These are phyloP conservation scores for Nesidiocoris tenuis DNA, from an alignment of 2,888 invertebrate genomes.

Conservation along the genomic window DNA sequence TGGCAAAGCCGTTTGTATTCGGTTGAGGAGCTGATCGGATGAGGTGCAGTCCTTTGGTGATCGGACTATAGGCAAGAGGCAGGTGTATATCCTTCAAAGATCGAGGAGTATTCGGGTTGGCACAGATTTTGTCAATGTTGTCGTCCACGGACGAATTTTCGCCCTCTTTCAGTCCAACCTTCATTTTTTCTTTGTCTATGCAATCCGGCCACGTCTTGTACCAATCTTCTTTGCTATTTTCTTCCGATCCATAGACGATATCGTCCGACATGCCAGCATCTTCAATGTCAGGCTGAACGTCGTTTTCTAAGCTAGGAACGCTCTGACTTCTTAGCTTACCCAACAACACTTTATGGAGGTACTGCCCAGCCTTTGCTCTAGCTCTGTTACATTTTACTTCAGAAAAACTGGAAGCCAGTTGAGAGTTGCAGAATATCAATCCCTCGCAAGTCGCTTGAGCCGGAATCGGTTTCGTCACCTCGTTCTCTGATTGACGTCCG, in stretches of 20 bases:
- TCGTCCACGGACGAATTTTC: slow-evolving; percentile 47
- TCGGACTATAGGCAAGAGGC: slow-evolving; percentile 72
- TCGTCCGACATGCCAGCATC: neutral
- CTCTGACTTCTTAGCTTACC: slow-evolving; percentile 54
- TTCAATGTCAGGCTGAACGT: neutral
- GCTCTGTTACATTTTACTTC: slow-evolving; percentile 48
- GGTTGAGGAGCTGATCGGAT: slow-evolving; percentile 53
- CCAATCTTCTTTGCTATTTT: slow-evolving; percentile 54
- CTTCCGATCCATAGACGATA: slow-evolving; percentile 15
- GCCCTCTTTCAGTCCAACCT: slow-evolving; percentile 18
- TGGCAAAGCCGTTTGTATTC: slow-evolving; percentile 54
- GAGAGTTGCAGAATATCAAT: slow-evolving; percentile 51
- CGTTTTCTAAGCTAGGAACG: slow-evolving; percentile 54
- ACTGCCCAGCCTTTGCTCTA: slow-evolving; percentile 50
- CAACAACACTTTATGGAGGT: slow-evolving; percentile 50
- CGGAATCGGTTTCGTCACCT: neutral
- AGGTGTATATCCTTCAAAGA: slow-evolving; percentile 69
- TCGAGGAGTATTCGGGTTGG: slow-evolving; percentile 52
- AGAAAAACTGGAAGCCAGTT: slow-evolving; percentile 51
- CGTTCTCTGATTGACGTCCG: neutral
- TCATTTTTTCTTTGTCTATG: slow-evolving; percentile 53
- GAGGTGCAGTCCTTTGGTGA: slow-evolving; percentile 68
- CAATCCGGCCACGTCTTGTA: slow-evolving; percentile 60
- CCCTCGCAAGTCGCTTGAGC: slow-evolving; percentile 35
- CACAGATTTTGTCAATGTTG: neutral